Percentiles rank a stretch among this genome's conserved stretches.
These are phyloP conservation scores for Mastigias papua DNA, from an alignment of 30 jellyfish, hydroid and myxozoan genomes.

Conservation along the genomic window DNA sequence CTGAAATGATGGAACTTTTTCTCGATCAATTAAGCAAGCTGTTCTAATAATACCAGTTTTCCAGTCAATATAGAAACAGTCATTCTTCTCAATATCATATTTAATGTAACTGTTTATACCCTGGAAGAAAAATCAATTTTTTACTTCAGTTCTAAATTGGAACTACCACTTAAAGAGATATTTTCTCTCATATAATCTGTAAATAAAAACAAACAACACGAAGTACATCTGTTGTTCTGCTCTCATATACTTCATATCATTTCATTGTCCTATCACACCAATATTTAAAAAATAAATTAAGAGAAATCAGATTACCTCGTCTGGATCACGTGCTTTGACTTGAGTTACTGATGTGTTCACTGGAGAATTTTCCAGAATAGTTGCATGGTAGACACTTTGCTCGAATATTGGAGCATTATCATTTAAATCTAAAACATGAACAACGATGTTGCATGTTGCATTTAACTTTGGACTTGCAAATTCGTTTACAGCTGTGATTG, in stretches of 20 bases:
- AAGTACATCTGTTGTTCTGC: no score
- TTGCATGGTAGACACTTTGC: conserved; percentile 4
- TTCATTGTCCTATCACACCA: no score
- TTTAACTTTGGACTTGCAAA: conserved; percentile 3
- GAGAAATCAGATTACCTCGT: conserved; percentile 13
- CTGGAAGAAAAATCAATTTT: not conserved
- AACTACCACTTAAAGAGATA: no score
- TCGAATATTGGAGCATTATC: conserved; percentile 73
- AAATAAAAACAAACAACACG: no score
- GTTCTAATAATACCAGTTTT: conserved; percentile 51
- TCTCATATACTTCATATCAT: no score
- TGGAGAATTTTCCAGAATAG: conserved; percentile 38
- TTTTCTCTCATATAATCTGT: no score
- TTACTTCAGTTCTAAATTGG: not conserved
- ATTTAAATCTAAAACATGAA: conserved; percentile 44
- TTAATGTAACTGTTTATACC: conserved; percentile 54
- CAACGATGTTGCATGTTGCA: not conserved
- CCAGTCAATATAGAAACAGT: conserved; percentile 60
- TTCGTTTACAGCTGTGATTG: conserved; percentile 58
- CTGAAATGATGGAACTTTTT: conserved; percentile 15
- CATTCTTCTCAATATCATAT: conserved; percentile 43
- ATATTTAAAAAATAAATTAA: not conserved
- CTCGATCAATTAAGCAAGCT: conserved; percentile 65
- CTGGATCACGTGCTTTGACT: conserved; percentile 56
- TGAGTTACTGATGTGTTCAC: conserved; percentile 44